Base-by-base conservation (phyloP, 2,888 invertebrate genomes). In the Stegophylla sp. region DNA sequence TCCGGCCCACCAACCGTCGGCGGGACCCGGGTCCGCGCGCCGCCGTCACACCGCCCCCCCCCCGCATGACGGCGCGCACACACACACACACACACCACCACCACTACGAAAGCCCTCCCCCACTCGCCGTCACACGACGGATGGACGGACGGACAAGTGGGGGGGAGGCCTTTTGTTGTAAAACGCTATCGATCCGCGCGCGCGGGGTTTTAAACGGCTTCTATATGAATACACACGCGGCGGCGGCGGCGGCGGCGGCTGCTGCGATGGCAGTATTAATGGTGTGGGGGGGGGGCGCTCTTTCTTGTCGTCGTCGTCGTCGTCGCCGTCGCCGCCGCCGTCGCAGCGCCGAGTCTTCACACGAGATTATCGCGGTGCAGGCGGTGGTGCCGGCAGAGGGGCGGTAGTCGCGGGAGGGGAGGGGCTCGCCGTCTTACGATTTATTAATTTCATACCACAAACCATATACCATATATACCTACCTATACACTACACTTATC, bases 151-250 rank as follows among this genome's bases (percentile, higher is more conserved):
- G 23, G 73, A 20, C 56, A 7, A 34, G 34, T 53, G 67, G 17
- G 23, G 41, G 51, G 64, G 53, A 69, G 79, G 79, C 71, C 71
- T 79, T 79, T 79, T 79, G 79, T 79, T 79, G 71, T 79, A 71
- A 79, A 79, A 79, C 71, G 79, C 48, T 79, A 79, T 79, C 79
- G 79, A 79, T 79, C 79, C 71, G 61, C 79, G 61, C 71, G 61
- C 79, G 61, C 71, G 63, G 71, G 69, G 59, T 71, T 71, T 79
- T 79, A 79, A 79, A 79, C 79, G 79, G 69, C 77, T 77, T 67
- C 67, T 69, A 69, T 77, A 69, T 77, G 67, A 67, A 77, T 67
- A 71, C 79, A 69, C 79, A 71, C 71, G 48, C 56, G 67, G 48
- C 73, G 73, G 20, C 34, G 53, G 53, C 45, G n/a, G n/a, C 53